Conservation (phyloP, 53 echinoderm and acorn worm genomes). For the Pentamera pediparva region DNA sequence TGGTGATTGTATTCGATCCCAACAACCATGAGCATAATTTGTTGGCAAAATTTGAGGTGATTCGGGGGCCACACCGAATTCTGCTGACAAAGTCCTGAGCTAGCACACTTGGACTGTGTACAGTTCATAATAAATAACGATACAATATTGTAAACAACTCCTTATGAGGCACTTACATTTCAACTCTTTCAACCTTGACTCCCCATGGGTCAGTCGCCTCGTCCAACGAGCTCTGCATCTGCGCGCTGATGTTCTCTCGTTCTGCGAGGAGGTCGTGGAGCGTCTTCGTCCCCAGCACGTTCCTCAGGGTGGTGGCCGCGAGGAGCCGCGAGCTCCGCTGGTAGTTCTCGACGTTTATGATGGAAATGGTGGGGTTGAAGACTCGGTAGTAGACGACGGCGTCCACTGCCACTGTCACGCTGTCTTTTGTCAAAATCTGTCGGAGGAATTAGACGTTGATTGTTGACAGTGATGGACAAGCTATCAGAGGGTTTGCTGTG, state of each 20-base stretch:
- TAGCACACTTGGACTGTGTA: too few species aligned
- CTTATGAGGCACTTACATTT: slow-evolving; percentile 99
- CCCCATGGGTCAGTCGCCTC: slow-evolving; percentile 99
- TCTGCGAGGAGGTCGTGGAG: slow-evolving; percentile 85
- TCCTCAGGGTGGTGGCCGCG: slow-evolving; percentile 88
- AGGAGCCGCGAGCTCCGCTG: slow-evolving; percentile 87
- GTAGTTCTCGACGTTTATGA: slow-evolving; percentile 92
- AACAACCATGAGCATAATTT: too few species aligned
- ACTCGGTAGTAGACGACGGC: slow-evolving; percentile 97
- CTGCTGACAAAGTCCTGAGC: too few species aligned
- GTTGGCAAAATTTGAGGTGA: too few species aligned
- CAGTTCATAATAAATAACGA: too few species aligned
- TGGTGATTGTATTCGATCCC: too few species aligned
- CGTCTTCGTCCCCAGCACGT: slow-evolving; percentile 92
- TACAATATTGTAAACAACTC: too few species aligned
- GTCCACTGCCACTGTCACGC: slow-evolving; percentile 97
- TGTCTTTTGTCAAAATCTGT: slow-evolving; percentile 96
- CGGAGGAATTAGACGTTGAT: too few species aligned
- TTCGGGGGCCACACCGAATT: too few species aligned
- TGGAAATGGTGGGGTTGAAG: slow-evolving; percentile 92
- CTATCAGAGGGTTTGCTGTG: too few species aligned
- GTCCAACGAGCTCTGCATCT: slow-evolving; percentile 75
- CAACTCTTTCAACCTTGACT: slow-evolving; percentile 92
- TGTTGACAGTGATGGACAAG: too few species aligned
- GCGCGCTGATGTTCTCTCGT: slow-evolving; percentile 77